phyloP scores from a whole-genome alignment of 1,140 invertebrate species.

The Ostrea edulis region DNA sequence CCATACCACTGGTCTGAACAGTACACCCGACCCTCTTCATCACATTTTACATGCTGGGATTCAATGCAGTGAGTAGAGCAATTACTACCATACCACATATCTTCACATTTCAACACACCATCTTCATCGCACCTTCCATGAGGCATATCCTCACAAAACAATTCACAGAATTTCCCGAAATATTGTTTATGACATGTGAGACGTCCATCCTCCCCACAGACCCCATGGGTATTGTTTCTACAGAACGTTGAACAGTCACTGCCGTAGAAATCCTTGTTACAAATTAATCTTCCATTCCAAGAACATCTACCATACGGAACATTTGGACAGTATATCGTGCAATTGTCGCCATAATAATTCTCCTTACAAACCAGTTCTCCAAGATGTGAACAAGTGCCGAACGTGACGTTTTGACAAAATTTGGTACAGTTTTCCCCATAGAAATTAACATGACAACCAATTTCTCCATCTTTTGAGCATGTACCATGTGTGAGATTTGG shows the following conservation, averaged over 20 bases:
- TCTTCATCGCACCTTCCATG: neutral
- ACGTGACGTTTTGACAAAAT: neutral
- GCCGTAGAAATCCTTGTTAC: neutral
- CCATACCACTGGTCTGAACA: neutral
- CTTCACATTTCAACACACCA: neutral
- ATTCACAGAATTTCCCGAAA: neutral
- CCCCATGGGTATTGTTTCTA: neutral
- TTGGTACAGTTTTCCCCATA: neutral
- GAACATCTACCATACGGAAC: neutral
- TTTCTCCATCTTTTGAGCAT: neutral
- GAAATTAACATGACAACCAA: neutral
- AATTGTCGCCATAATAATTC: neutral
- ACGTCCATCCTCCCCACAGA: neutral
- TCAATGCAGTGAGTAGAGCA: neutral
- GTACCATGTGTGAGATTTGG: neutral
- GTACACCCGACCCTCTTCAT: neutral
- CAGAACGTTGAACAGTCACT: neutral
- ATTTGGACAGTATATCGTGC: neutral
- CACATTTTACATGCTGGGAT: neutral
- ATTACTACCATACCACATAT: neutral
- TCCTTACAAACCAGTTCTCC: neutral
- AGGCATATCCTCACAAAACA: neutral
- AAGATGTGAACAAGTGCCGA: neutral
- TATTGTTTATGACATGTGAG: neutral
- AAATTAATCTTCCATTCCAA: neutral